Conservation (phyloP, 2,797 vertebrate species). For the Spea hammondii region DNA sequence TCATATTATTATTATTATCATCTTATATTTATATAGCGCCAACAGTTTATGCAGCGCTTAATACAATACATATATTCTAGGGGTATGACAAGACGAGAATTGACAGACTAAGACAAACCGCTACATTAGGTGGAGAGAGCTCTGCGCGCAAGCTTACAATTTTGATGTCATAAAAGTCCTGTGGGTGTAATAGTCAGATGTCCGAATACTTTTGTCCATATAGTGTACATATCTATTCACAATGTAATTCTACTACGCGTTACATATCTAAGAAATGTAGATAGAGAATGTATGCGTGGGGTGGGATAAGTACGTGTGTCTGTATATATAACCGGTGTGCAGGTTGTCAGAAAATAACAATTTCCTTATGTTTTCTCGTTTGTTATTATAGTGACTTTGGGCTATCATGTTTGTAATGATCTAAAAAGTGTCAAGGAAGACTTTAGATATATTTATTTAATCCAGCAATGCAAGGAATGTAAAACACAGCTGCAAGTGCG, state of each 20-base stretch:
- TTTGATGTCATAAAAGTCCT: too few relatives aligned
- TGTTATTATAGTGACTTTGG: not conserved
- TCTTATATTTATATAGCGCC: too few relatives aligned
- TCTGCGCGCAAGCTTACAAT: too few relatives aligned
- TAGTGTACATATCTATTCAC: too few relatives aligned
- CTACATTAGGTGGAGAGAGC: too few relatives aligned
- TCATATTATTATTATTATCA: too few relatives aligned
- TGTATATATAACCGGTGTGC: constrained; percentile 2
- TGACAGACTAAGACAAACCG: too few relatives aligned
- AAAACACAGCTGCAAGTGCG: constrained; percentile 10
- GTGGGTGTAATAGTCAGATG: too few relatives aligned
- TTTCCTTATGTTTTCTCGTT: constrained; percentile 8
- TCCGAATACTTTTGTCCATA: too few relatives aligned
- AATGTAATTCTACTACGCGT: not conserved
- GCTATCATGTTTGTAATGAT: constrained; percentile 25
- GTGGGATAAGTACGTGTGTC: not conserved
- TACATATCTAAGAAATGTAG: not conserved
- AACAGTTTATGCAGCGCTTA: too few relatives aligned
- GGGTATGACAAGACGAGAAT: too few relatives aligned
- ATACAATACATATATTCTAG: too few relatives aligned
- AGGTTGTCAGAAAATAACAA: not conserved
- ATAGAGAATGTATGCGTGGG: constrained; percentile 2
- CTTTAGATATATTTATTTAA: constrained; percentile 27
- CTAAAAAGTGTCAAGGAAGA: constrained; percentile 19
- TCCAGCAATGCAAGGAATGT: constrained; percentile 35